phyloP scores from a whole-genome alignment of 2,888 invertebrate species.

The Frankliniella intonsa region DNA sequence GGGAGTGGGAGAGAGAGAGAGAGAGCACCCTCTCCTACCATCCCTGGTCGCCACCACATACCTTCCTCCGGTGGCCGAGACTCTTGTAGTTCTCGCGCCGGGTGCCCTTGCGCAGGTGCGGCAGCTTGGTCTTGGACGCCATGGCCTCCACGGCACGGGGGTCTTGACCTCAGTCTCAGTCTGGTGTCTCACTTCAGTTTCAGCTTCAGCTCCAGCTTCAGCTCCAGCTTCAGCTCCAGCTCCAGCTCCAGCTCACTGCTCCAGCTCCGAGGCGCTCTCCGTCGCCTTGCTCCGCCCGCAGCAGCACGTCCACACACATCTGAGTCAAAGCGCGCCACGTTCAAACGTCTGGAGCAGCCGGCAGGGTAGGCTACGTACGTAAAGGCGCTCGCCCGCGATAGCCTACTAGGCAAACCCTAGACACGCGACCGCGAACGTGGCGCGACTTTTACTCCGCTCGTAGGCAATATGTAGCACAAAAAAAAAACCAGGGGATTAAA shows the following conservation, averaged over 20 bases:
- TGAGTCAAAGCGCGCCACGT: background rate
- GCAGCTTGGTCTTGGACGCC: slow-evolving; percentile 29
- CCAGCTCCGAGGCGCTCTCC: background rate
- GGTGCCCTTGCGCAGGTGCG: slow-evolving; percentile 33
- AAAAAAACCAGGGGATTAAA: no score
- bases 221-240: background rate
- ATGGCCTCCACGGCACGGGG: background rate
- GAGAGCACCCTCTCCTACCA: no score
- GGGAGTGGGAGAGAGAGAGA: background rate
- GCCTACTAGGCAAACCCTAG: no score
- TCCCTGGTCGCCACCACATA: no score
- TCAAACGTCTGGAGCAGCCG: no score
- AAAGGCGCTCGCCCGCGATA: no score
- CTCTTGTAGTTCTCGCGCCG: slow-evolving; percentile 32
- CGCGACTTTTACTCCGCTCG: no score
- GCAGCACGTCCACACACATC: slow-evolving; percentile 29
- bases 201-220: background rate
- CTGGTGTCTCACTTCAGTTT: background rate
- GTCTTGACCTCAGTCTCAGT: background rate
- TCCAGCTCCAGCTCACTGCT: background rate
- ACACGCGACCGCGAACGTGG: no score
- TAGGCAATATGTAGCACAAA: no score
- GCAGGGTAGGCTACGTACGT: no score
- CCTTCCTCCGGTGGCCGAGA: slow-evolving; percentile 34
- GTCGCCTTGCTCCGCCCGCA: slow-evolving; percentile 16